Base-by-base conservation (phyloP, 2,888 invertebrate genomes). In the Gymnoscelis rufifasciata region DNA sequence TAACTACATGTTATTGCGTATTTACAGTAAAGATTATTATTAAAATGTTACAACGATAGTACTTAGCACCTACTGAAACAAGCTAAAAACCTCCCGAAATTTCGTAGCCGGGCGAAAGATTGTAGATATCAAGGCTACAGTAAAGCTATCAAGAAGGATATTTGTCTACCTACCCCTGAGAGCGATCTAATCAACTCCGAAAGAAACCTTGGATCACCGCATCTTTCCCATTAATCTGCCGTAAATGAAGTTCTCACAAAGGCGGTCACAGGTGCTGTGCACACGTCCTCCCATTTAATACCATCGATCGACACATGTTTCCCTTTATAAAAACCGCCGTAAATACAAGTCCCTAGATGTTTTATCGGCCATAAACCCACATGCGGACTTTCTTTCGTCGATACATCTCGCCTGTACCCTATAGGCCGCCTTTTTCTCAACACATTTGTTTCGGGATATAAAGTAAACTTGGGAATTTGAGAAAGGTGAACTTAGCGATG, bases 351-450 rank as follows among this genome's bases (percentile, higher is more conserved):
- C 77, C 74, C 74, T 74, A 69, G 73, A 74, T 73, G 71, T 78
- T 83, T 82, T 80, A 86, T 82, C 76, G 83, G 64, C 79, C 69
- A 78, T 81, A 82, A 83, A 82, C 73, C 71, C 77, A 72, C 74
- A 74, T 76, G 76, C 71, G 68, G 71, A 71, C 74, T 71, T 71
- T 65, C 62, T 65, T 67, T 68, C 64, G 64, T 61, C 75, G 69
- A 78, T 80, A 78, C 67, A 74, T 80, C 79, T 78, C 77, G 74
- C 77, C 67, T 67, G 60, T 71, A 68, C 70, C 66, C 6, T 52
- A 30, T 19, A 19, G n/a, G 46, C 44, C 66, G 56, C 57, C 19
- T 52, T 52, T 56, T 59, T 56, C 54, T 60, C 44, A 50, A 52
- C 53, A 50, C 53, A 60, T 51, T 57, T 63, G 44, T 53, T 55